Conservation (phyloP, 2,888 invertebrate genomes). For the Himalopsyche tibetana region DNA sequence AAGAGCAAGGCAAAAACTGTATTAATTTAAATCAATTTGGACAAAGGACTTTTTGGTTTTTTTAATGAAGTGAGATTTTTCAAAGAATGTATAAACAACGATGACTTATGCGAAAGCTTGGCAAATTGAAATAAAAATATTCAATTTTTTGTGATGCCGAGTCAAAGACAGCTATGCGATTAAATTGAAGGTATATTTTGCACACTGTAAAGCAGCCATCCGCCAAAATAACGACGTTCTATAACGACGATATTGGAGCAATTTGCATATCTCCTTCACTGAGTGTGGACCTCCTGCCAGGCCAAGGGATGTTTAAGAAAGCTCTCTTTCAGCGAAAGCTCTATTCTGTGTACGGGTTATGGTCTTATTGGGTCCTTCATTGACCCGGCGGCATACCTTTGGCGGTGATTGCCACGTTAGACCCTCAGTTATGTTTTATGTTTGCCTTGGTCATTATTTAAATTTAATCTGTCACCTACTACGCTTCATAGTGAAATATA, state of each 20-base stretch:
- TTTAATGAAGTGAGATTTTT: no score
- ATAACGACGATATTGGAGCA: constrained; percentile 40
- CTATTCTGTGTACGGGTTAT: constrained; percentile 40
- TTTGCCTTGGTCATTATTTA: constrained; percentile 38
- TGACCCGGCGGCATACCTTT: constrained; percentile 2
- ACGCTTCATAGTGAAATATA: constrained; percentile 6
- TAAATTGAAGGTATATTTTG: constrained; percentile 23
- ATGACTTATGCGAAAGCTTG: no score
- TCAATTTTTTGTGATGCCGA: no score
- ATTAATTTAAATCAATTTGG: no score
- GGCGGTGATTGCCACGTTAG: constrained; percentile 22
- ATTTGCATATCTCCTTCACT: constrained; percentile 31
- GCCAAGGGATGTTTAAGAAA: constrained; percentile 17
- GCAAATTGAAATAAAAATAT: no score
- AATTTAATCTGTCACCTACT: constrained; percentile 2
- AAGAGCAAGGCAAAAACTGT: no score
- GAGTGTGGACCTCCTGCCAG: constrained; percentile 31
- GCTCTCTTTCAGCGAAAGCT: constrained; percentile 37
- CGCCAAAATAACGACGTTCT: not conserved
- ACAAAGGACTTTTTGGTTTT: no score
- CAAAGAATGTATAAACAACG: no score
- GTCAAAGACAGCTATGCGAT: not conserved
- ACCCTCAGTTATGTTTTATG: constrained; percentile 40
- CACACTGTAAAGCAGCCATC: constrained; percentile 1
- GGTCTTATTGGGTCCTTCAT: constrained; percentile 37